A percentile compares a stretch with the other conserved stretches of the same genome.
These are phyloP conservation scores for Brotogeris chrysoptera DNA, from an alignment of 2,797 vertebrate species.

Conservation along the genomic window DNA sequence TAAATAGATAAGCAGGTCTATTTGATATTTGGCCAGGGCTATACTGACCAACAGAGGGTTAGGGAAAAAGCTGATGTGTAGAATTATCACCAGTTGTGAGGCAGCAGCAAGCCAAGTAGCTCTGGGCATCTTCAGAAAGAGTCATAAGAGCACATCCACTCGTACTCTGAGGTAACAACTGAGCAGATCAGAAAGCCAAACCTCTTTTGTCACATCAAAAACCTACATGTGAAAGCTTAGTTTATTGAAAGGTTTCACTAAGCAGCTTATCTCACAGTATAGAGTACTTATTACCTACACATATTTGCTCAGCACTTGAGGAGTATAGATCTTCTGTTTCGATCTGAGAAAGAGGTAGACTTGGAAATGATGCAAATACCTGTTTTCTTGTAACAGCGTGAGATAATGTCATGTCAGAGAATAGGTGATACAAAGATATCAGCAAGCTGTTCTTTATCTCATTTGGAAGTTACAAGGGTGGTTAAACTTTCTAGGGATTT, in stretches of 20 bases:
- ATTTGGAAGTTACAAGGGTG: background rate
- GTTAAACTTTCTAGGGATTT: background rate
- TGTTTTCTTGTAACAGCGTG: background rate
- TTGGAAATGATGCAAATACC: background rate
- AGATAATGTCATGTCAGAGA: background rate
- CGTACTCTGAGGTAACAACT: background rate
- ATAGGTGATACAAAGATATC: background rate
- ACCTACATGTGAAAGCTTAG: background rate
- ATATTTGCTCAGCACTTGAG: background rate
- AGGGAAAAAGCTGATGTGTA: background rate
- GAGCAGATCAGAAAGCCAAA: background rate
- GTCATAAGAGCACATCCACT: background rate
- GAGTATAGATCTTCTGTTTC: background rate
- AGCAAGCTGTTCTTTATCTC: background rate
- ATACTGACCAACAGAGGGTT: background rate
- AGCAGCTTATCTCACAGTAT: background rate
- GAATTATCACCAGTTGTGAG: background rate
- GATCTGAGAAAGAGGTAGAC: background rate
- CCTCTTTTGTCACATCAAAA: background rate
- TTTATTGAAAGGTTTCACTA: background rate
- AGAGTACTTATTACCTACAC: background rate
- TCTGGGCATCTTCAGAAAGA: background rate
- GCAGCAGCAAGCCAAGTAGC: background rate
- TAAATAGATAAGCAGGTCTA: background rate
- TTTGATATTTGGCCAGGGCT: background rate